Base-by-base conservation (phyloP, 1,140 invertebrate genomes). In the Nilaparvata lugens region DNA sequence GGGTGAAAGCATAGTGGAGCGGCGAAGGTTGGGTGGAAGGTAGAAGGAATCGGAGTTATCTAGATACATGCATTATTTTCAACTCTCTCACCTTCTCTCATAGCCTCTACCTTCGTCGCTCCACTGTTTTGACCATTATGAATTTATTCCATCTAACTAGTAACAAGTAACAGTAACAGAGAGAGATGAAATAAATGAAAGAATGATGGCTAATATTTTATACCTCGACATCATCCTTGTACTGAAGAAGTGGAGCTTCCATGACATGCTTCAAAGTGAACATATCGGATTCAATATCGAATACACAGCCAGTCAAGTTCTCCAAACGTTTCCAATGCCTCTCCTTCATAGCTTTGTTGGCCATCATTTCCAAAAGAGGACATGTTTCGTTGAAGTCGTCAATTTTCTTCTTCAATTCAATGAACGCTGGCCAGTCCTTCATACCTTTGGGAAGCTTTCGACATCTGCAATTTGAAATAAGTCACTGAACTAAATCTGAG, bases 341-440 rank as follows among this genome's bases (percentile, higher is more conserved):
- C 11, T 86, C 82, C 73, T 93, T 93, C 90, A 95, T 93, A 1
- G 90, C 84, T 71, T 89, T 89, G 69, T 93, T 89, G 0, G 89
- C 86, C 91, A 95, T 94, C 61, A 94, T 70, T 70, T 93, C 89
- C 13, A 95, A 75, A 16, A 95, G 70, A 0, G 91, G 91, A 68
- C 90, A 91, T 56, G 86, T 89, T 69, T 93, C 87, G 69, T 87
- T 93, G 69, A 95, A 94, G 66, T 94, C 89, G 63, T 93, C 90
- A 64, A 95, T 92, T 71, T 89, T 93, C 64, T 88, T 89, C 65
- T 91, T 93, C 52, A 94, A 73, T 65, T 92, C 89, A 24, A 87
- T 83, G 73, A 81, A 95, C 0, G 91, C 92, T 2, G 88, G 88
- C 91, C 91, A 94, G 58, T 90, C 87, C 75, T 88, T 89, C 79